Evolutionary conservation across 2,888 invertebrate species (phyloP).

Genomic region (Sialis fuliginosa): DNA sequence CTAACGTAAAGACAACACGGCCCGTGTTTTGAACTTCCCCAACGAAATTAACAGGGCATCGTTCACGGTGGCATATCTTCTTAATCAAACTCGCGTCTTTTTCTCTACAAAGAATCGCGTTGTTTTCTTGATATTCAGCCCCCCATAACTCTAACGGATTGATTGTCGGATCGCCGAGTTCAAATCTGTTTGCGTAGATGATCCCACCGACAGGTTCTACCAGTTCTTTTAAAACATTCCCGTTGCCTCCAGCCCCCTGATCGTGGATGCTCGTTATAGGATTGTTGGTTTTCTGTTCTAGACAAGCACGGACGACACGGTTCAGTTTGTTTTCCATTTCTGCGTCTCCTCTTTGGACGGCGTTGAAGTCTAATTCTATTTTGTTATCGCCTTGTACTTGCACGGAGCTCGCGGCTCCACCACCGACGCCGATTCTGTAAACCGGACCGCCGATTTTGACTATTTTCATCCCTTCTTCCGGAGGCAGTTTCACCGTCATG

Average conservation of each 20-base stretch:
- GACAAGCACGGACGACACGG: constrained; percentile 78
- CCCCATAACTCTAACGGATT: constrained; percentile 92
- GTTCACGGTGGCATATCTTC: constrained; percentile 66
- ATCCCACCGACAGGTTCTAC: constrained; percentile 90
- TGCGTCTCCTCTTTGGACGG: constrained; percentile 92
- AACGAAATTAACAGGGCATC: constrained; percentile 84
- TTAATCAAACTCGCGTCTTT: constrained; percentile 43
- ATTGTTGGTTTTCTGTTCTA: constrained; percentile 65
- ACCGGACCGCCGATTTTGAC: constrained; percentile 96
- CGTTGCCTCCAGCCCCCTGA: constrained; percentile 97
- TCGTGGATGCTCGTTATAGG: constrained; percentile 94
- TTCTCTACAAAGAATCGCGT: constrained; percentile 67
- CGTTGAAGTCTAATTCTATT: constrained; percentile 78
- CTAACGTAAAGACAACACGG: constrained; percentile 48
- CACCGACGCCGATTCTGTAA: constrained; percentile 94
- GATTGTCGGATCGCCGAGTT: constrained; percentile 87
- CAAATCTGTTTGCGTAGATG: constrained; percentile 70
- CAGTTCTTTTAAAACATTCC: constrained; percentile 92
- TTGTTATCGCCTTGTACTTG: constrained; percentile 82
- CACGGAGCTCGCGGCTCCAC: constrained; percentile 95
- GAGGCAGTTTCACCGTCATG: constrained; percentile 61
- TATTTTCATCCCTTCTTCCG: constrained; percentile 71
- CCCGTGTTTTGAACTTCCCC: constrained; percentile 83
- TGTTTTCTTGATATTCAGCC: constrained; percentile 94
- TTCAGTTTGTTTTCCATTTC: constrained; percentile 99